Evolutionary conservation across 2,888 invertebrate genomes (phyloP), one percentile per base, ranked within the genome.

Genomic region (Agrotis ipsilon): DNA sequence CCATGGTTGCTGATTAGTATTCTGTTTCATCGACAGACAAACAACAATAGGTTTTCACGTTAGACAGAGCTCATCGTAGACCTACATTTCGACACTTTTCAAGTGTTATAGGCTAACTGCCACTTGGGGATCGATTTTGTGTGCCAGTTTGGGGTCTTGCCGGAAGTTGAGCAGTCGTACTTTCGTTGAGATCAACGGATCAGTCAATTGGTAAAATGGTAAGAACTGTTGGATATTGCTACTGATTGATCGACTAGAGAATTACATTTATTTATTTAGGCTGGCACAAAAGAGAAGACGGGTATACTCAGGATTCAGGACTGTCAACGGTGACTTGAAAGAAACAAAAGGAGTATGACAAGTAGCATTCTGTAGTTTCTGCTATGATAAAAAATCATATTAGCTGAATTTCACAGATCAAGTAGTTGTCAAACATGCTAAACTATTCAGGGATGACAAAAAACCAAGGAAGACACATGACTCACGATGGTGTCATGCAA

Each of bases 401-500:
- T 11, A 11, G 3, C n/a, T 21, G n/a, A 11, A 27, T 24, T 21
- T 4, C 1, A 11, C 1, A 14, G 3, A 45, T 45, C 18, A 27
- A n/a, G 32, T 19, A 52, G 6, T 5, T 21, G 5, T 32, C 24
- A 9, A 48, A 63, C 11, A 39, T 39, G 1, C 11, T 39, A 39
- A 39, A 11, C 39, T 39, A 39, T 11, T 39, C 39, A 39, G 39
- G 39, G 39, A 39, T 39, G 39, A 39, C 39, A 49, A 39, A 60
- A 63, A 80, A 49, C 0, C 16, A 4, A 63, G 54, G 59, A 77
- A 81, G 61, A 54, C 16, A 5, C 43, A 51, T 24, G 55, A 45
- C 18, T n/a, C 27, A 64, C 57, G 19, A 71, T 78, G 64, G 69
- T 79, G 59, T 70, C 72, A 82, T 57, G 80, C 80, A 73, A 85